Conservation (phyloP, 2,888 invertebrate genomes). For the Metopia argyrocephala region DNA sequence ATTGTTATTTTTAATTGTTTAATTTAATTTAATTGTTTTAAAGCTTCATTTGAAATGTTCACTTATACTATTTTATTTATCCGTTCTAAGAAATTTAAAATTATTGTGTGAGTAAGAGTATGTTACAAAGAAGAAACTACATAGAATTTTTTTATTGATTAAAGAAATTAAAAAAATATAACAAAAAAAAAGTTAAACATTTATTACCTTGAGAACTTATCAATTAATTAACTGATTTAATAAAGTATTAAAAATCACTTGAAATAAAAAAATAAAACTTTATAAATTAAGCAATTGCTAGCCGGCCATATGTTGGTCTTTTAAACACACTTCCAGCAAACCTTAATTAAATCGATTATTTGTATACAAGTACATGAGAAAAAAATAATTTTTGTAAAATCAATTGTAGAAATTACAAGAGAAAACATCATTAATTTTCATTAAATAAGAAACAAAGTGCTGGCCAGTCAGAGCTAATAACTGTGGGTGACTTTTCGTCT, state of each 20-base stretch:
- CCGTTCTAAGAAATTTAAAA: no score
- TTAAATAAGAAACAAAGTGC: not conserved
- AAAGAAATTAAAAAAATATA: no score
- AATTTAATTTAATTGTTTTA: no score
- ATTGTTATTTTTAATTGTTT: no score
- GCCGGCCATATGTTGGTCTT: no score
- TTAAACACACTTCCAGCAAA: not conserved
- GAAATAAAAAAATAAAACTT: not conserved
- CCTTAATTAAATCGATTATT: conserved; percentile 5
- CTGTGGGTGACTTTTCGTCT: not conserved
- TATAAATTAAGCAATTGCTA: not conserved
- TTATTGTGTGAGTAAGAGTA: no score
- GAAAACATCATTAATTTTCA: conserved; percentile 7
- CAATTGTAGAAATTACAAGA: not conserved
- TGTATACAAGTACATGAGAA: not conserved
- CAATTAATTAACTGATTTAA: not conserved
- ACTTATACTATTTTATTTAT: no score
- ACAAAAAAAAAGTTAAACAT: not conserved
- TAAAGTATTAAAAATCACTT: not conserved
- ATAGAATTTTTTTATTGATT: no score
- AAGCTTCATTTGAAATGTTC: no score
- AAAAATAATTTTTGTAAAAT: not conserved
- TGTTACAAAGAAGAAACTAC: no score
- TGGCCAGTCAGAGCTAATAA: not conserved
- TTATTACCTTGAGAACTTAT: not conserved